These are phyloP conservation scores for Lepidocyrtinus sp. DNA, from an alignment of 2,888 invertebrate species.

Conservation along the genomic window DNA sequence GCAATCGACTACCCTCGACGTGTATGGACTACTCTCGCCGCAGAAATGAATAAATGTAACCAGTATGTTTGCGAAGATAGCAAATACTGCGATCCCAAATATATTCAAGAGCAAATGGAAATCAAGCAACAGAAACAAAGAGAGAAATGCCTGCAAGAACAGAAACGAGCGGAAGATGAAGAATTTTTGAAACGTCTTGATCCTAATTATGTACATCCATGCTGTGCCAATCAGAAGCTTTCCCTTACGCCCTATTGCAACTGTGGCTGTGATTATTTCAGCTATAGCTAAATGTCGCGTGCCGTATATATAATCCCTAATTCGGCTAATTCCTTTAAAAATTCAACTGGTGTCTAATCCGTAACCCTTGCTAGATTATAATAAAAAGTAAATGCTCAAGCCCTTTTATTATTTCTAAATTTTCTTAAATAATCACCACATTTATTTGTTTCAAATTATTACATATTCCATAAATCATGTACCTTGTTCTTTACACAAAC, in stretches of 20 bases:
- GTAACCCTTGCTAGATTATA: background rate
- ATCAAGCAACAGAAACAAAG: constrained; percentile 17
- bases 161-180: constrained; percentile 29
- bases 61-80: constrained; percentile 41
- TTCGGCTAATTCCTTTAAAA: background rate
- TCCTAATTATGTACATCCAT: constrained; percentile 43
- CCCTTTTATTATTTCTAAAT: background rate
- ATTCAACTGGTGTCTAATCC: background rate
- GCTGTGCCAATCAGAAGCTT: constrained; percentile 52
- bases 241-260: constrained; percentile 52
- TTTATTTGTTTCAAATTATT: constrained; percentile 15
- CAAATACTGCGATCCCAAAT: constrained; percentile 54
- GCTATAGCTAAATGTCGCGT: background rate
- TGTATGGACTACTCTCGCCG: constrained; percentile 53
- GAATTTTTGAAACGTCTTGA: constrained; percentile 16
- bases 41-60: constrained; percentile 48
- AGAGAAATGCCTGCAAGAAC: constrained; percentile 27
- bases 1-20: constrained; percentile 56
- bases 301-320: background rate
- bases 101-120: constrained; percentile 44
- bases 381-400: background rate
- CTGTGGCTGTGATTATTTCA: constrained; percentile 39
- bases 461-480: constrained; percentile 6
- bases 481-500: constrained; percentile 1
- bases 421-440: constrained; percentile 18